phyloP scores from a whole-genome alignment of 2,113 vertebrate genomes.

The Eonycteris spelaea region DNA sequence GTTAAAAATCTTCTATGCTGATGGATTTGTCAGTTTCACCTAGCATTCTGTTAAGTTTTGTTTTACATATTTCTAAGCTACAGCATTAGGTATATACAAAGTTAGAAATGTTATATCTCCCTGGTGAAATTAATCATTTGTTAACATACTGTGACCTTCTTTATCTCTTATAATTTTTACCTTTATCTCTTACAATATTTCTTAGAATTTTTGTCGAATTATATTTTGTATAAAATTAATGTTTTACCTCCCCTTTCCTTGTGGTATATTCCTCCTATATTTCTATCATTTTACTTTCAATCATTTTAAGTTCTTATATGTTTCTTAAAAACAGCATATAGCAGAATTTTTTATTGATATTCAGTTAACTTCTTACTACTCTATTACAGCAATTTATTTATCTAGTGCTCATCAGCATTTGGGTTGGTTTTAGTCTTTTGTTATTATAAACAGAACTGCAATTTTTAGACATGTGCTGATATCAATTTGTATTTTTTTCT shows the following conservation, averaged over 20 bases:
- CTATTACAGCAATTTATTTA: neutral
- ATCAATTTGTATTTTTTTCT: neutral
- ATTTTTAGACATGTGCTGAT: neutral
- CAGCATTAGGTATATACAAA: neutral
- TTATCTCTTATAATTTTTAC: neutral
- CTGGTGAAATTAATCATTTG: neutral
- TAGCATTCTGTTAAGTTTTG: neutral
- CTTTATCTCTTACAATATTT: neutral
- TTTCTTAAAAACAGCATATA: neutral
- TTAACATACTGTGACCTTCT: neutral
- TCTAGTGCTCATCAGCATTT: neutral
- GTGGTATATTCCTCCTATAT: neutral
- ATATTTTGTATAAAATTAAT: conserved; percentile 6
- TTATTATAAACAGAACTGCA: neutral
- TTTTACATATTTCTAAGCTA: neutral
- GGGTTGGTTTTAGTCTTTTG: neutral
- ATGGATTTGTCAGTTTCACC: neutral
- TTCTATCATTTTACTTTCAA: neutral
- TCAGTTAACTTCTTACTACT: neutral
- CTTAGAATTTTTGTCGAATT: neutral
- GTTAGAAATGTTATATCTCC: neutral
- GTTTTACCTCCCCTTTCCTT: neutral
- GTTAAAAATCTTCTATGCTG: neutral
- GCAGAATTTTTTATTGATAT: neutral
- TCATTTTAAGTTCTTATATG: neutral